Percentiles rank a stretch among this genome's conserved stretches.
phyloP scores from a whole-genome alignment of 23 tunicate genomes.

The Oikopleura dioica region DNA sequence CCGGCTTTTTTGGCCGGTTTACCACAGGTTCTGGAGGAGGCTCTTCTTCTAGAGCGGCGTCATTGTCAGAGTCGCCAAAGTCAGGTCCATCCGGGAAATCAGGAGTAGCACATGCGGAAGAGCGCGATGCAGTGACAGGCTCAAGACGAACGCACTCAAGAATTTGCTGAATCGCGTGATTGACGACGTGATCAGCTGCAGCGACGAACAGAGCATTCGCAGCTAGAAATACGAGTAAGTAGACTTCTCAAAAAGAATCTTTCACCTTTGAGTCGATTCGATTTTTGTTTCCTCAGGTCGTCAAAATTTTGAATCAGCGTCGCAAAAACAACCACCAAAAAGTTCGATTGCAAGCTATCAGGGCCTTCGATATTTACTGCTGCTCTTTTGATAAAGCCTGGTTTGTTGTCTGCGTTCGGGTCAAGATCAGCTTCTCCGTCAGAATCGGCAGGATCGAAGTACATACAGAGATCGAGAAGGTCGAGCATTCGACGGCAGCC shows the following conservation, averaged over 20 bases:
- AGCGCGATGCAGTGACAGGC: no score
- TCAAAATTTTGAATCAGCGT: neutral
- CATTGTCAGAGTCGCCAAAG: neutral
- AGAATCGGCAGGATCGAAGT: neutral
- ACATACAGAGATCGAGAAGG: neutral
- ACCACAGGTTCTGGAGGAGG: neutral
- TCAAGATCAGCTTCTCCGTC: neutral
- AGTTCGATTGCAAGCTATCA: neutral
- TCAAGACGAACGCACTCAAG: no score
- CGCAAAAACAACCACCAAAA: constrained; percentile 1
- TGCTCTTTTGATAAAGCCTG: neutral
- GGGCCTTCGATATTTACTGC: neutral
- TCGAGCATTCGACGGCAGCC: constrained; percentile 12
- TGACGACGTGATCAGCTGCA: constrained; percentile 3
- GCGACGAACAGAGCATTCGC: constrained; percentile 9
- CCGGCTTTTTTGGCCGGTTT: neutral
- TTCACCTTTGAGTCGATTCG: neutral
- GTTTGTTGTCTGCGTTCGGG: neutral
- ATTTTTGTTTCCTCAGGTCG: neutral
- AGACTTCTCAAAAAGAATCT: no score
- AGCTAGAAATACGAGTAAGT: no score
- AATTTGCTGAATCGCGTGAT: neutral
- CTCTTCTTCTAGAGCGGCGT: neutral
- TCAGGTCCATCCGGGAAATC: neutral
- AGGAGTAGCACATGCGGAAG: no score